Evolutionary conservation across 2,797 vertebrate genomes (phyloP).

Genomic region (Hipposideros larvatus): DNA sequence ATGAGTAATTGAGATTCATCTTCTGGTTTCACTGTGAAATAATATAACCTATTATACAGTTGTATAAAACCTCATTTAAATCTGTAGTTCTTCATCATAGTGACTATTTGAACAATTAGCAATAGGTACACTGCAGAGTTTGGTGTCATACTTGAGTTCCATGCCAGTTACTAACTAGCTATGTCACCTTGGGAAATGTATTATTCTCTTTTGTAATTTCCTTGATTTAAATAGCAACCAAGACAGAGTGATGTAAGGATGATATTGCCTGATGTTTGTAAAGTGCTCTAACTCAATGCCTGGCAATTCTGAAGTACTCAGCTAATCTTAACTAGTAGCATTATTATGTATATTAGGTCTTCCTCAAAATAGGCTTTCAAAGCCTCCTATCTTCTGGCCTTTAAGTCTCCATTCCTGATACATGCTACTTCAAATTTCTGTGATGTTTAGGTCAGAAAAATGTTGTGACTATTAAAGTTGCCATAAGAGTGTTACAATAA

Average conservation of each 20-base stretch:
- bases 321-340: not conserved
- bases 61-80: not conserved
- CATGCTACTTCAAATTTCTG: not conserved
- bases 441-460: not conserved
- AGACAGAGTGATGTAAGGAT: not conserved
- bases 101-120: not conserved
- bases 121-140: not conserved
- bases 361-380: not conserved
- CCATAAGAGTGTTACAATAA: not conserved
- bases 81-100: not conserved
- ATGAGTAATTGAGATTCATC: constrained; percentile 35
- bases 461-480: not conserved
- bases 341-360: not conserved
- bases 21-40: constrained; percentile 44
- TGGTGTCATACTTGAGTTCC: not conserved
- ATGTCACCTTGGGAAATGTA: not conserved
- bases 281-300: not conserved
- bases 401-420: not conserved
- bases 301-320: not conserved
- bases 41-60: not conserved
- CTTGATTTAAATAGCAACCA: not conserved
- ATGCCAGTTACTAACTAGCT: not conserved
- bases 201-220: not conserved
- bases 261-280: not conserved
- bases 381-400: not conserved